Base-by-base conservation (phyloP, 2,113 vertebrate species). In the Cyanoramphus novaezelandiae region DNA sequence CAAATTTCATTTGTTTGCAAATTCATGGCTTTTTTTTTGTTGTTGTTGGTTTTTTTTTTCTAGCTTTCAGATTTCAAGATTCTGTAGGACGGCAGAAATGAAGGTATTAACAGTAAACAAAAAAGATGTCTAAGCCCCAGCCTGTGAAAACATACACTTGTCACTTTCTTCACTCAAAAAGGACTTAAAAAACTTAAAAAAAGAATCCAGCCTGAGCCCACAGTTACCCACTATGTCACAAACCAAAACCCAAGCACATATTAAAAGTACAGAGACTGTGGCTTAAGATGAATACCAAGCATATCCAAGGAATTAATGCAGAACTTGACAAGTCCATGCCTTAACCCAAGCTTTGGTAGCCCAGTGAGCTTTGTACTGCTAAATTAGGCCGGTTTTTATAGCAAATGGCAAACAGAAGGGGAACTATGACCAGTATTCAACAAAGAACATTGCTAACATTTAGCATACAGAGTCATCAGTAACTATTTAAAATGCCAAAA, bases 391-490 rank as follows among this genome's bases (percentile, higher is more conserved):
- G 33, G 7, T 12, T 92, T 86, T 84, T 37, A 35, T 9, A 84
- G 43, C 17, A 78, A 91, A 92, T 33, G 60, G 46, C 13, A 84
- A 89, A 46, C 0, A 5, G 43, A 43, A 35, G 29, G 31, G n/a
- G 60, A 89, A 71, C 49, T 50, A 43, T 68, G 70, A 44, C 35
- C 77, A 47, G 24, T 33, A 75, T 64, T 70, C 55, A 21, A 44
- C 44, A 81, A 44, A 71, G 24, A 64, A 60, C 23, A 43, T 81
- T 60, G 6, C 19, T 76, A 84, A 69, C 28, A 9, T 63, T 59
- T 12, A 37, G 13, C 23, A n/a, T 52, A 49, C 3, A 35, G 7
- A 35, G 17, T 52, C 57, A 50, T 14, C 1, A 0, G 8, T 10
- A 88, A 60, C 62, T 88, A 77, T 71, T 74, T 63, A 50, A 90